Evolutionary conservation across 2,113 vertebrate species (phyloP).

Genomic region (Emydocephalus ijimae): DNA sequence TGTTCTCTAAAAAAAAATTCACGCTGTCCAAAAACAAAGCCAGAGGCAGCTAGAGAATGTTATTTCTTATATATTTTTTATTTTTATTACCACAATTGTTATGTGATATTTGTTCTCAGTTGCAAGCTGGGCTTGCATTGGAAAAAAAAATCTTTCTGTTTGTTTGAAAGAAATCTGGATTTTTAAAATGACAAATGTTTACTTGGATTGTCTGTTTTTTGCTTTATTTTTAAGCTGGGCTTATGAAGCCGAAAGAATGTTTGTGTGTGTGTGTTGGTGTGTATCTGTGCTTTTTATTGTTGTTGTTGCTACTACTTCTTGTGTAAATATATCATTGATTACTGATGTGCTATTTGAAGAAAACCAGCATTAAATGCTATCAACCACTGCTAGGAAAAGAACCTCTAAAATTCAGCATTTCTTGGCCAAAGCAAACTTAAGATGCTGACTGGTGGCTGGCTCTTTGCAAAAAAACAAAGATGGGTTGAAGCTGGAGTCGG

Average conservation of each 20-base stretch:
- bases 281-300: neutral
- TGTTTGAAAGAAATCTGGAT: slow-evolving; percentile 71
- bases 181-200: slow-evolving; percentile 32
- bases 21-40: neutral
- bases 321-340: slow-evolving; percentile 5
- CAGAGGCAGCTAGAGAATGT: slow-evolving; percentile 13
- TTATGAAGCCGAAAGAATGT: slow-evolving; percentile 29
- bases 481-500: neutral
- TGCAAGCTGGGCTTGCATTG: slow-evolving; percentile 75
- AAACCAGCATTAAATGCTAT: neutral
- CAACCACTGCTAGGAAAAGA: slow-evolving; percentile 36
- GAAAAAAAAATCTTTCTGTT: slow-evolving; percentile 67
- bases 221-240: slow-evolving; percentile 39
- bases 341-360: neutral
- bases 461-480: neutral
- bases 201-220: slow-evolving; percentile 28
- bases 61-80: slow-evolving; percentile 34
- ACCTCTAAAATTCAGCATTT: slow-evolving; percentile 44
- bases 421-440: slow-evolving; percentile 34
- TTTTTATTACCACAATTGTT: slow-evolving; percentile 34
- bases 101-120: slow-evolving; percentile 67
- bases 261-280: neutral
- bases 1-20: slow-evolving; percentile 33
- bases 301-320: neutral
- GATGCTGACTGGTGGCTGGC: slow-evolving; percentile 20